Conservation (phyloP, 2,113 vertebrate species). For the Atractosteus spatula region DNA sequence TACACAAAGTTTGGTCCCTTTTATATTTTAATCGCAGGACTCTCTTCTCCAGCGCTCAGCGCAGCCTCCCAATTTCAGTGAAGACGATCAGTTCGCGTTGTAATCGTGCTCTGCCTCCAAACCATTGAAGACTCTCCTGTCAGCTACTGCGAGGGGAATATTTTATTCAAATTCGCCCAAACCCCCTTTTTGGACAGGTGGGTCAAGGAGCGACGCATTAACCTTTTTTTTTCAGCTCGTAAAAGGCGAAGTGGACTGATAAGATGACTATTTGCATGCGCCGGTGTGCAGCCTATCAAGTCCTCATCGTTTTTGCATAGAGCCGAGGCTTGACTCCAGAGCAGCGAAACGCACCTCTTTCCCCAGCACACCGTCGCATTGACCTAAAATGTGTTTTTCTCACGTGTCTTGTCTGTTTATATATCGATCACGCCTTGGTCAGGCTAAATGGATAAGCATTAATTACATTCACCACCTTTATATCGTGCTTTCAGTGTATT, state of each 20-base stretch:
- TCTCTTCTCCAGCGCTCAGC: background rate
- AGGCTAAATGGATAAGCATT: too few relatives aligned
- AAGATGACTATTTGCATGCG: slow-evolving; percentile 78
- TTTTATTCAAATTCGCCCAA: slow-evolving; percentile 23
- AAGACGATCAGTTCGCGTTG: background rate
- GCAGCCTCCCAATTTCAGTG: background rate
- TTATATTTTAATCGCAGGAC: background rate
- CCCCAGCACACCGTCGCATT: too few relatives aligned
- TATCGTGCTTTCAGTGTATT: too few relatives aligned
- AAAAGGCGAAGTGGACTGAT: slow-evolving; percentile 42
- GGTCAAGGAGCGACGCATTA: slow-evolving; percentile 49
- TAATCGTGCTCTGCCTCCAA: background rate
- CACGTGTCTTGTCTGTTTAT: too few relatives aligned
- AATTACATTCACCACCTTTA: too few relatives aligned
- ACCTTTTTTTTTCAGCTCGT: slow-evolving; percentile 37
- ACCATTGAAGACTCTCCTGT: slow-evolving; percentile 11
- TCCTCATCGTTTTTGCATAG: slow-evolving; percentile 81
- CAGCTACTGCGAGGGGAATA: slow-evolving; percentile 10
- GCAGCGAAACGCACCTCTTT: slow-evolving; percentile 30
- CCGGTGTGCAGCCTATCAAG: slow-evolving; percentile 71
- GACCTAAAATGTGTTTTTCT: too few relatives aligned
- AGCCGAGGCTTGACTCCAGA: slow-evolving; percentile 62
- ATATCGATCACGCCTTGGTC: too few relatives aligned
- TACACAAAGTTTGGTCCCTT: too few relatives aligned
- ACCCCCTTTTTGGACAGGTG: slow-evolving; percentile 51